phyloP scores from a whole-genome alignment of 2,797 vertebrate genomes.

The Acipenser transmontanus region DNA sequence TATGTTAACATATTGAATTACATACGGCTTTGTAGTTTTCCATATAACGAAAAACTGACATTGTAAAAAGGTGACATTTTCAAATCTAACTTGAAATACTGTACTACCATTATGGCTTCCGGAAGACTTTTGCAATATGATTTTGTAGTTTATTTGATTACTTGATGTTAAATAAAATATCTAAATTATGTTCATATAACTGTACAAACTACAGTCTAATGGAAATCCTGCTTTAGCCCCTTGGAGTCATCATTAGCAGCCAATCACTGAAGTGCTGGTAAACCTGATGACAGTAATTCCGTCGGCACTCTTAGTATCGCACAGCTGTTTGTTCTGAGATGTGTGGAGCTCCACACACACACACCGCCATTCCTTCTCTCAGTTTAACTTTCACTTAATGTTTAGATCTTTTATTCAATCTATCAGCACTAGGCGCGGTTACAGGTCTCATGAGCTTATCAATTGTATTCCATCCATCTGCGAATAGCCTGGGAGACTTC shows the following conservation, averaged over 20 bases:
- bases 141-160: too few relatives aligned
- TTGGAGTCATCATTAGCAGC: background rate
- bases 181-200: too few relatives aligned
- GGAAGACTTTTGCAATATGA: too few relatives aligned
- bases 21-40: too few relatives aligned
- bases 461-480: background rate
- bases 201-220: background rate
- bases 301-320: conserved; percentile 44
- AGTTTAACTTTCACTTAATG: conserved; percentile 49
- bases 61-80: too few relatives aligned
- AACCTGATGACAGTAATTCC: conserved; percentile 53
- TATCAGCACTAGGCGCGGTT: conserved; percentile 47
- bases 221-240: background rate
- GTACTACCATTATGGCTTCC: too few relatives aligned
- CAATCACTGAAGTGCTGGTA: conserved; percentile 34
- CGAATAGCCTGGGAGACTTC: background rate
- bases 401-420: conserved; percentile 54
- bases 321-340: conserved; percentile 49
- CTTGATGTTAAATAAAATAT: too few relatives aligned
- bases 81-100: too few relatives aligned
- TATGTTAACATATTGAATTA: too few relatives aligned
- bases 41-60: too few relatives aligned
- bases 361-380: conserved; percentile 31
- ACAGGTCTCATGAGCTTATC: conserved; percentile 33
- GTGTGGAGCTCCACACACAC: conserved; percentile 34